Conservation (phyloP, 2,113 vertebrate genomes). For the Apistogramma diplotaenia region DNA sequence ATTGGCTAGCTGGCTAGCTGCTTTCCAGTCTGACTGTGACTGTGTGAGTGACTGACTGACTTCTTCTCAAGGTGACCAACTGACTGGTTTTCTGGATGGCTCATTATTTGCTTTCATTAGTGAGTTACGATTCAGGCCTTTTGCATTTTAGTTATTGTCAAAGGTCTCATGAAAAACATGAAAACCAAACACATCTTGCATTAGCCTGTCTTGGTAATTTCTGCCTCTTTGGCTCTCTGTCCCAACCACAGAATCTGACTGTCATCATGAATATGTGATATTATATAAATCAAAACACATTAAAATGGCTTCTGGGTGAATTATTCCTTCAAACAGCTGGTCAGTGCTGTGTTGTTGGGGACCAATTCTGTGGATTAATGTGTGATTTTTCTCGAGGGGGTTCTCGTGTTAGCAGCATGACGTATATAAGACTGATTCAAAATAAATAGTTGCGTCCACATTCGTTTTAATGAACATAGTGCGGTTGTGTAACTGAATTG, state of each 20-base stretch:
- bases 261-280: neutral
- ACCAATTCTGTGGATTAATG: neutral
- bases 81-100: conserved; percentile 7
- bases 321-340: neutral
- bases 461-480: neutral
- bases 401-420: neutral
- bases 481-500: neutral
- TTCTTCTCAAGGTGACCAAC: conserved; percentile 36
- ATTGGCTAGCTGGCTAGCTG: conserved; percentile 50
- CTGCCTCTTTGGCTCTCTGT: neutral
- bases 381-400: neutral
- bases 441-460: neutral
- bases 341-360: neutral
- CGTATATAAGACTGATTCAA: neutral
- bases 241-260: neutral
- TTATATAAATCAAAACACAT: neutral
- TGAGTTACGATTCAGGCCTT: neutral
- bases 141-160: neutral
- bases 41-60: conserved; percentile 32
- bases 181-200: neutral
- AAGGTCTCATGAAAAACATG: neutral
- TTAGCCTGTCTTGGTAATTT: neutral
- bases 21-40: conserved; percentile 33
- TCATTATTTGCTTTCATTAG: neutral
- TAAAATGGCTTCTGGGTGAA: neutral